Percentiles rank a stretch among this genome's conserved stretches.
These are phyloP conservation scores for Homalodisca vitripennis DNA, from an alignment of 1,140 invertebrate genomes.

Conservation along the genomic window DNA sequence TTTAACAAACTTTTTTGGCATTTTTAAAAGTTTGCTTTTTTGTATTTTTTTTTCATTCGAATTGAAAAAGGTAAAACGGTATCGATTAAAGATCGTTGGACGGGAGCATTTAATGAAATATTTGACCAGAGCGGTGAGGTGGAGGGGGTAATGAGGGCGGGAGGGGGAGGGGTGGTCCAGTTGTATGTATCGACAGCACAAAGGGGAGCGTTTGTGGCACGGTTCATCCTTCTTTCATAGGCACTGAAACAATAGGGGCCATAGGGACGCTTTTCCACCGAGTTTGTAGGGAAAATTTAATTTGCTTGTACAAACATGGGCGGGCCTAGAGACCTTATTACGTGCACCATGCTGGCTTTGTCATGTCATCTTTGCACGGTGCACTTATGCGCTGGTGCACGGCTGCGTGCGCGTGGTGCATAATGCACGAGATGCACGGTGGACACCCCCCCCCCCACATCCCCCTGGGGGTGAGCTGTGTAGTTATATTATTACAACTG, in stretches of 20 bases:
- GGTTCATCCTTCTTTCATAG: conserved; percentile 20
- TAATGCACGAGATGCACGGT: conserved; percentile 4
- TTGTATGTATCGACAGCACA: conserved; percentile 6
- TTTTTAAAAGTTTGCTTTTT: too few relatives aligned
- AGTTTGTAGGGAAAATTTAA: conserved; percentile 19
- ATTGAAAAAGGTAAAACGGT: too few relatives aligned
- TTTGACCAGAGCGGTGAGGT: background rate
- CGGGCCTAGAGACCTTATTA: conserved; percentile 12
- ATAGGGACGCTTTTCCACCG: conserved; percentile 15
- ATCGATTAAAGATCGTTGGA: background rate
- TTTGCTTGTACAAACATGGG: conserved; percentile 22
- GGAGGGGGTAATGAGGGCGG: background rate
- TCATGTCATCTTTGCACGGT: conserved; percentile 8
- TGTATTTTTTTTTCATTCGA: too few relatives aligned
- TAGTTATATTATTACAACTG: too few relatives aligned
- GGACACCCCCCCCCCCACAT: background rate
- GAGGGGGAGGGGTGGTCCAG: background rate
- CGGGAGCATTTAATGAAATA: background rate
- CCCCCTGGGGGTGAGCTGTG: too few relatives aligned
- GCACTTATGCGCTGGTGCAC: background rate
- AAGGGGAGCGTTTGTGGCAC: background rate
- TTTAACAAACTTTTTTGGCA: too few relatives aligned
- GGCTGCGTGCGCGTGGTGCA: background rate
- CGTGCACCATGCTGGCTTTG: background rate
- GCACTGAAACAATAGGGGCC: conserved; percentile 18